Base-by-base conservation (phyloP, 2,113 vertebrate species). In the Phaethon lepturus region DNA sequence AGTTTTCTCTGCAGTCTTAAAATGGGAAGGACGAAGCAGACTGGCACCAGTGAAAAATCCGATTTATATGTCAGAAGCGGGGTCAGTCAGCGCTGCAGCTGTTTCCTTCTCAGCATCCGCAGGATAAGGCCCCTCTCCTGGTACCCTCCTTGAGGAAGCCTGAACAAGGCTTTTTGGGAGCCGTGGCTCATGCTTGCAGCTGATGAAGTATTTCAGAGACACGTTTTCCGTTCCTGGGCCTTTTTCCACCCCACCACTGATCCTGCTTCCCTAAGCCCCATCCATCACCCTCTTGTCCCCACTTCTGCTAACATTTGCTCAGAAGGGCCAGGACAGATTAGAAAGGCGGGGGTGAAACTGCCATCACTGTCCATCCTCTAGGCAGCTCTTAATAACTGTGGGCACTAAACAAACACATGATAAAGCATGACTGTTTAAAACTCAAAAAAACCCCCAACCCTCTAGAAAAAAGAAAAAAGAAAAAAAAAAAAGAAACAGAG, bases 271-370 rank as follows among this genome's bases (percentile, higher is more conserved):
- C 45, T 40, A 60, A 86, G 44, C 10, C 23, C 53, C 60, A 92
- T 94, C 62, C 62, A 95, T 85, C 85, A 95, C 63, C 45, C 45
- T 59, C 77, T 12, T 50, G 58, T 90, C 75, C 92, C 68, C 15
- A 24, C n/a, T 93, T 77, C 62, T 94, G 93, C 87, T 90, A 93
- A 95, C 79, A 88, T 95, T 95, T 92, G 63, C 82, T 84, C 59
- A 64, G 71, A 62, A 71, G 44, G 42, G 31, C 25, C 80, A 81
- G 73, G 44, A 72, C 35, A 40, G 52, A 76, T 78, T 40, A 79
- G 81, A 47, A 89, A 67, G 59, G 58, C 44, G 66, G n/a, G 24
- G n/a, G 69, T 62, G 67, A 80, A 68, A 50, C n/a, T 28, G 66
- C 42, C 63, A 73, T 38, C n/a, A 7, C 35, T 45, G 35, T 58